Base-by-base conservation (phyloP, 2,888 invertebrate species). In the Netelia melanura region DNA sequence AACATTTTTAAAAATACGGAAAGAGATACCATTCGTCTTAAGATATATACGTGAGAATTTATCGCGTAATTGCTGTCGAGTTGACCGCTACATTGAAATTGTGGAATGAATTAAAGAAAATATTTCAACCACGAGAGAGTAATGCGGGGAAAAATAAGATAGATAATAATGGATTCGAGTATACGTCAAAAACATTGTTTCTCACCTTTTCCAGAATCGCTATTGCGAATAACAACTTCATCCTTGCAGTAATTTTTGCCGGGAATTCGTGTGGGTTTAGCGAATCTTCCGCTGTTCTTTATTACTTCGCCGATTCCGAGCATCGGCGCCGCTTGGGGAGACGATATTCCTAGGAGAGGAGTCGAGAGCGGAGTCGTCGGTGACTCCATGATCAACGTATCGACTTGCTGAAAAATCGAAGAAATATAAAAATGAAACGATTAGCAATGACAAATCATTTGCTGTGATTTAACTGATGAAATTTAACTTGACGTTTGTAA, bases 211-310 rank as follows among this genome's bases (percentile, higher is more conserved):
- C 98, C 98, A 74, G 98, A 98, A 94, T 98, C 98, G 86, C 98
- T 97, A 94, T 98, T 98, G 88, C 98, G 96, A 91, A 99, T 99
- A 86, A 98, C 97, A 87, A 98, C 97, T 94, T 99, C 98, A 93
- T 98, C 98, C 94, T 98, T 98, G 91, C 98, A 98, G 94, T 98
- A 98, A 93, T 97, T 98, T 94, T 98, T 98, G 89, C 98, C 98
- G 70, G 98, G 97, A 90, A 98, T 97, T 94, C 98, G 97, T 11
- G 98, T 98, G 58, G 98, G 98, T 94, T 97, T 97, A 74, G 96
- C 95, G 94, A 97, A 98, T 94, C 98, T 98, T 81, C 98, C 98
- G 56, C 98, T 98, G 82, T 97, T 96, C 94, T 97, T 97, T 89
- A 98, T 96, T 74, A 98, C 95, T 94, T 98, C 98, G 74, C 98